These are phyloP conservation scores for Dinoponera quadriceps DNA, from an alignment of 1,140 invertebrate genomes.

Conservation along the genomic window DNA sequence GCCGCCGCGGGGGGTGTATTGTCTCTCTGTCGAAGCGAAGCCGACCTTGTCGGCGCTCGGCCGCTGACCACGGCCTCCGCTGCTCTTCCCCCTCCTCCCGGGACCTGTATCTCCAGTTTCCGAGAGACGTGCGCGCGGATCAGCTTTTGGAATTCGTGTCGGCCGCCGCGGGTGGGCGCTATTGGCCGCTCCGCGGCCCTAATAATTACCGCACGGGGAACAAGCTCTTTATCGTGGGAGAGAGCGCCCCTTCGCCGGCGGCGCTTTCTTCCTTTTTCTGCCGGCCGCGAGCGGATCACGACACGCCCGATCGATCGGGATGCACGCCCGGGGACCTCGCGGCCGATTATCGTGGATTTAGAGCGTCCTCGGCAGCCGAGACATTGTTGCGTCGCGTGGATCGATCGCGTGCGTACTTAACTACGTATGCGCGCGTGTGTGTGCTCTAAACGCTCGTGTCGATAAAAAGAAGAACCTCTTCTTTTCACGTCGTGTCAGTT, in stretches of 20 bases:
- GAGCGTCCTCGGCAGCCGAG: neutral
- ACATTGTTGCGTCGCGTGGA: neutral
- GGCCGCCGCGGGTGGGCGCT: slow-evolving; percentile 78
- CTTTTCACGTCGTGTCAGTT: no score
- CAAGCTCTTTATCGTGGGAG: slow-evolving; percentile 71
- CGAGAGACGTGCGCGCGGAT: slow-evolving; percentile 78
- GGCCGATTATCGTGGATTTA: neutral
- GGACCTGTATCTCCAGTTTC: slow-evolving; percentile 61
- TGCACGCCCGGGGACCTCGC: neutral
- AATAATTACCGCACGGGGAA: slow-evolving; percentile 82
- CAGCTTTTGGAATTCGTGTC: slow-evolving; percentile 83
- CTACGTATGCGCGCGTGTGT: no score
- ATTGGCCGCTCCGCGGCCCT: slow-evolving; percentile 71
- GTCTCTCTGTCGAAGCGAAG: slow-evolving; percentile 71
- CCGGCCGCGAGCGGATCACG: neutral
- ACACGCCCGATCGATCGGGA: neutral
- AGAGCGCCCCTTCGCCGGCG: slow-evolving; percentile 32
- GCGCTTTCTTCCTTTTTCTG: neutral
- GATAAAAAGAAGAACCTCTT: no score
- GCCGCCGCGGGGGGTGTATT: slow-evolving; percentile 76
- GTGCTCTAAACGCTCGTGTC: no score
- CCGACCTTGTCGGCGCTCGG: slow-evolving; percentile 66
- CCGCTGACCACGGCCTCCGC: slow-evolving; percentile 12
- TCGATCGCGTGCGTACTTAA: no score
- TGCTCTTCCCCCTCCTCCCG: slow-evolving; percentile 40